Evolutionary conservation across 2,888 invertebrate genomes (phyloP).

Genomic region (Coremacera marginata): DNA sequence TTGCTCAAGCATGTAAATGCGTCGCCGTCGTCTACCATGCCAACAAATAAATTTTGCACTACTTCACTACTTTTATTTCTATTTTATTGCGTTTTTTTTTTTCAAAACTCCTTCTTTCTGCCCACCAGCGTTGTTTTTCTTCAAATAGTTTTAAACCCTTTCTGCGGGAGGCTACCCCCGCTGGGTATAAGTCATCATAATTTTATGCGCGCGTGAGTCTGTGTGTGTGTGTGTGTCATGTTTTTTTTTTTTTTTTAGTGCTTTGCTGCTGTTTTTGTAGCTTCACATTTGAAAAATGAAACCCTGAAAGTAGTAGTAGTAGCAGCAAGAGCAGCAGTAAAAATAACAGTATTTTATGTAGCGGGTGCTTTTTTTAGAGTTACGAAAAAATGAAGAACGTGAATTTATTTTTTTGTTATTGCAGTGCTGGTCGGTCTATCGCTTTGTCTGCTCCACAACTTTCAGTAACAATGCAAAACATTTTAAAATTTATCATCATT

Average conservation of each 20-base stretch:
- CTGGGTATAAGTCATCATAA: constrained; percentile 35
- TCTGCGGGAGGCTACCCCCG: background rate
- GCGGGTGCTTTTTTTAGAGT: background rate
- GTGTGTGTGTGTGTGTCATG: background rate
- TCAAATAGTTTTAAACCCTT: constrained; percentile 6
- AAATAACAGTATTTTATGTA: background rate
- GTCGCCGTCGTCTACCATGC: background rate
- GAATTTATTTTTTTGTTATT: background rate
- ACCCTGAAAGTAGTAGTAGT: constrained; percentile 7
- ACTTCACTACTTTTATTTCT: constrained; percentile 12
- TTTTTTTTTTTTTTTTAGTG: background rate
- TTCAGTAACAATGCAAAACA: background rate
- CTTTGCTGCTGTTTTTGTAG: constrained; percentile 6
- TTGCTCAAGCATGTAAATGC: constrained; percentile 20
- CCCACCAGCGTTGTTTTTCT: background rate
- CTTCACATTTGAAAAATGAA: constrained; percentile 29
- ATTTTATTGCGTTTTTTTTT: background rate
- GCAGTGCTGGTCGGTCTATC: background rate
- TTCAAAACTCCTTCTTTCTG: background rate
- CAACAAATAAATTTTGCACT: constrained; percentile 19
- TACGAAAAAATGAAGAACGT: background rate
- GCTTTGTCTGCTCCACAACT: background rate
- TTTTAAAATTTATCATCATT: constrained; percentile 24
- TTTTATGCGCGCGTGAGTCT: constrained; percentile 27
- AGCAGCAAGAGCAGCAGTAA: background rate